Base-by-base conservation (phyloP, 2,888 invertebrate species). In the Aphodius granarius region DNA sequence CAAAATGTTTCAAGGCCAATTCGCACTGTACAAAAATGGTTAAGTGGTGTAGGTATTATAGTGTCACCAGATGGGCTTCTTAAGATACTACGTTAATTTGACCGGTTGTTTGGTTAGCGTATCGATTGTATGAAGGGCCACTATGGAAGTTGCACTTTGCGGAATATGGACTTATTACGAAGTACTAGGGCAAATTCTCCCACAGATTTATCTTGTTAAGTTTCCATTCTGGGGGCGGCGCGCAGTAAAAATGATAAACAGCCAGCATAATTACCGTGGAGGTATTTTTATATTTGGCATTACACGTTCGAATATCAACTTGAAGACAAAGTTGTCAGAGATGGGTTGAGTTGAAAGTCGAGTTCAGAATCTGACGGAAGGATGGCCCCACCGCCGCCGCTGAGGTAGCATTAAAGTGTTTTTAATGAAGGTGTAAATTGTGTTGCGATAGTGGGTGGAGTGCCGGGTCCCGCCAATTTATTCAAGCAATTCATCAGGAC, bases 401-500 rank as follows among this genome's bases (percentile, higher is more conserved):
- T 13, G 13, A 13, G 68, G 21, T 68, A 20, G 68, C 68, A 68
- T 68, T 68, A 68, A 68, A 68, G 68, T 68, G 68, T 68, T 68
- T 43, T 68, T 68, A 68, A 68, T 68, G 68, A 68, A 68, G 68
- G 68, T 68, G 68, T 68, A 68, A 68, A 68, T 68, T 68, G 68
- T 68, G 22, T 68, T 22, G 20, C 68, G 20, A 21, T 22, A 22
- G 68, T 68, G 13, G n/a, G 21, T 13, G 68, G 22, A 20, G 66
- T 19, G 19, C 66, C 68, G 66, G 66, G 13, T 13, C 66, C 68
- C 68, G n/a, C 68, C 71, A 74, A 74, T 74, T 74, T 71, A 74
- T 79, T 78, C 78, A 73, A 71, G 75, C 74, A 77, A 78, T 77
- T 80, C 80, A 80, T 80, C 79, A 79, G 78, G 75, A 78, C 78